Evolutionary conservation across 2,797 vertebrate species (phyloP).

Genomic region (Podarcis siculus): DNA sequence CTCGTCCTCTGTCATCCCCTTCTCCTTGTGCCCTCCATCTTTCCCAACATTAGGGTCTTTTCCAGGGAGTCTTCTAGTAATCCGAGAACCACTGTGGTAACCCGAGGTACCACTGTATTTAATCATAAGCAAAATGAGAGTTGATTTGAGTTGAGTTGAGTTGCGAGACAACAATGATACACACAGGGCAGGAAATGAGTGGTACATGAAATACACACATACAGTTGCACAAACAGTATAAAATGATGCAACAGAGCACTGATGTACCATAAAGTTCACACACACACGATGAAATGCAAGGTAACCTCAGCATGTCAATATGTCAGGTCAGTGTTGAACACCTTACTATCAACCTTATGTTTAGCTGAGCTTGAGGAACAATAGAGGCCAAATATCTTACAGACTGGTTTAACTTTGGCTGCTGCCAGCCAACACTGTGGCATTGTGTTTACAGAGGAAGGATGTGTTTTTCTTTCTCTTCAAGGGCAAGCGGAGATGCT

Average conservation of each 20-base stretch:
- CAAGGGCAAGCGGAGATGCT: not conserved
- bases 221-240: not conserved
- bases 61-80: too few species aligned
- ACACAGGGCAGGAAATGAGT: not conserved
- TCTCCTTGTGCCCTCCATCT: too few species aligned
- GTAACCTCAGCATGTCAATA: not conserved
- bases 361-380: not conserved
- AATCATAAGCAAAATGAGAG: too few species aligned
- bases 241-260: not conserved
- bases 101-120: not conserved
- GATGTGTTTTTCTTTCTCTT: not conserved
- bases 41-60: too few species aligned
- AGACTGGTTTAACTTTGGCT: not conserved
- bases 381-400: not conserved
- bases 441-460: not conserved
- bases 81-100: too few species aligned
- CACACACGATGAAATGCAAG: not conserved
- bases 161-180: not conserved
- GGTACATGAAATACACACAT: not conserved
- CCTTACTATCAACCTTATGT: not conserved
- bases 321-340: not conserved
- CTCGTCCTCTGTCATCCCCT: too few species aligned
- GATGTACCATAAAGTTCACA: not conserved
- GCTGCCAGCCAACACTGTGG: not conserved
- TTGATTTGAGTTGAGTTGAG: not conserved